Evolutionary conservation across 2,113 vertebrate genomes (phyloP).

Genomic region (Pyxicephalus adspersus): DNA sequence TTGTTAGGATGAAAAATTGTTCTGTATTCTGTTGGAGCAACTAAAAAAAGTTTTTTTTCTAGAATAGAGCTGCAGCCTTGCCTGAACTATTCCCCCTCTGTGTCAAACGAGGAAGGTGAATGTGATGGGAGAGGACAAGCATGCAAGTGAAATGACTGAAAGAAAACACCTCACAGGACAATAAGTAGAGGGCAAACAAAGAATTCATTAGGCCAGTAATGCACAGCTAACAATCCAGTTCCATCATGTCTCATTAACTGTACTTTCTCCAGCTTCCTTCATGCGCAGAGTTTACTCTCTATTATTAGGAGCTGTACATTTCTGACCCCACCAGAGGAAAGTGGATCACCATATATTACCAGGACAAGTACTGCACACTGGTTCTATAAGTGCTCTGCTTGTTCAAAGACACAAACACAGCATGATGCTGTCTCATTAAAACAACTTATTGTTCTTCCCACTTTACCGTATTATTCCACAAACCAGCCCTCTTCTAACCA

Average conservation of each 20-base stretch:
- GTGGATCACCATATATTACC: slow-evolving; percentile 29
- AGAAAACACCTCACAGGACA: background rate
- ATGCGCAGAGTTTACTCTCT: background rate
- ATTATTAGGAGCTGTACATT: background rate
- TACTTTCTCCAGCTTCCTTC: background rate
- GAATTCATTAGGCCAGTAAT: background rate
- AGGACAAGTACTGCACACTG: slow-evolving; percentile 4
- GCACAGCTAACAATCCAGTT: background rate
- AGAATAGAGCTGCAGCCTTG: no score
- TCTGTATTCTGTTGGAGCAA: no score
- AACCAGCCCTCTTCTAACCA: background rate
- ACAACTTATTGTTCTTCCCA: slow-evolving; percentile 40
- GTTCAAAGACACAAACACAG: slow-evolving; percentile 43
- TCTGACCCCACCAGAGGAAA: background rate
- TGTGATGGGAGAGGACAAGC: background rate
- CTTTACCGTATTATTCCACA: background rate
- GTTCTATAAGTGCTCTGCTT: slow-evolving; percentile 7
- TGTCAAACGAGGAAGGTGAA: background rate
- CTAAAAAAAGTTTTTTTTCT: no score
- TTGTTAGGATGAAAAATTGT: no score
- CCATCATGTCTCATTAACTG: background rate
- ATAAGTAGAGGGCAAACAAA: background rate
- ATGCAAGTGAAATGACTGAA: background rate
- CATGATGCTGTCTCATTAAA: slow-evolving; percentile 50
- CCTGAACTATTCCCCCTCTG: no score